Conservation (phyloP, 2,888 invertebrate genomes). For the Ectemnius cavifrons region DNA sequence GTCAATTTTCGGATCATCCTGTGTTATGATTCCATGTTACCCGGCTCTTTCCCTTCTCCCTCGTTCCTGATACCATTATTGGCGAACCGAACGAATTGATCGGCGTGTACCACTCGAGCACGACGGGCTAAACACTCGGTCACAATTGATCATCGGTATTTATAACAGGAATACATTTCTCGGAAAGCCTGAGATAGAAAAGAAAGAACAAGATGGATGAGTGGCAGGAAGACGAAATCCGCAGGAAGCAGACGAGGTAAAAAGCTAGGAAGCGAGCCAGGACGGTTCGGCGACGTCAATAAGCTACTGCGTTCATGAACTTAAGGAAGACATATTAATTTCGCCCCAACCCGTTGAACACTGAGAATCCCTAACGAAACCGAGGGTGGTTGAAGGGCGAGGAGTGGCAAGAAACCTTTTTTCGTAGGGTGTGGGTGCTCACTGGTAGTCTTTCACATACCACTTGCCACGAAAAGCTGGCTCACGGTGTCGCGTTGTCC, state of each 20-base stretch:
- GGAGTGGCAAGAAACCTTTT: slow-evolving; percentile 19
- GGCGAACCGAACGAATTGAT: slow-evolving; percentile 10
- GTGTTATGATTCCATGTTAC: slow-evolving; percentile 23
- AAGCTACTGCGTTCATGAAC: not conserved
- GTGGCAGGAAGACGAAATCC: not conserved
- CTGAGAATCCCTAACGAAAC: slow-evolving; percentile 46
- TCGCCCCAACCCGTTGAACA: slow-evolving; percentile 44
- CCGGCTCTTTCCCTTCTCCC: slow-evolving; percentile 14
- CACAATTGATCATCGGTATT: slow-evolving; percentile 54
- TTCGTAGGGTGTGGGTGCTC: slow-evolving; percentile 32
- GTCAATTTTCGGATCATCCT: slow-evolving; percentile 14
- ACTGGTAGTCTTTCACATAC: slow-evolving; percentile 33
- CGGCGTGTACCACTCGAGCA: slow-evolving; percentile 34
- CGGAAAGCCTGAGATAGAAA: slow-evolving; percentile 5
- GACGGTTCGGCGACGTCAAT: not conserved
- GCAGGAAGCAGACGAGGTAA: not conserved
- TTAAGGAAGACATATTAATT: slow-evolving; percentile 40
- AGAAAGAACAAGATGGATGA: slow-evolving; percentile 9
- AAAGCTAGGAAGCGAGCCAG: not conserved
- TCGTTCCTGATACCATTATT: slow-evolving; percentile 11
- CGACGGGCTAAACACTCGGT: slow-evolving; percentile 35
- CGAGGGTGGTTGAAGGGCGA: not conserved
- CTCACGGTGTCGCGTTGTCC: slow-evolving; percentile 5
- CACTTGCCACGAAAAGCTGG: slow-evolving; percentile 43
- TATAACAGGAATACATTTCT: slow-evolving; percentile 52